phyloP scores from a whole-genome alignment of 2,113 vertebrate species.

The Nettapus auritus region DNA sequence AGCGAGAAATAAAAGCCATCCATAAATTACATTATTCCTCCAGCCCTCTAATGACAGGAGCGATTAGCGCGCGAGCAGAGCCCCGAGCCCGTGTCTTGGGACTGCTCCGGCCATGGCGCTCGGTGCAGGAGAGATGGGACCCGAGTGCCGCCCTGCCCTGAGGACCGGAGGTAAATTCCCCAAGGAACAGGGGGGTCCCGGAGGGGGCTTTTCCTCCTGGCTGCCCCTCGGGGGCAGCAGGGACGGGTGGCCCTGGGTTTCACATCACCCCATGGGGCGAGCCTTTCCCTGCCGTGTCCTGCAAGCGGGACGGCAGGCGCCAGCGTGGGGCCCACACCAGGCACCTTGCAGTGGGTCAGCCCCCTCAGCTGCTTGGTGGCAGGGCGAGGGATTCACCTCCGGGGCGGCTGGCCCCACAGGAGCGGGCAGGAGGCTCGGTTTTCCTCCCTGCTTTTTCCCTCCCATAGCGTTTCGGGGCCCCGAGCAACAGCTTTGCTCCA shows the following conservation, averaged over 20 bases:
- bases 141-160: neutral
- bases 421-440: neutral
- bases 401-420: neutral
- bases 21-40: conserved; percentile 49
- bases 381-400: neutral
- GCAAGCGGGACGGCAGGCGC: fast-evolving
- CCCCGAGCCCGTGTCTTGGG: neutral
- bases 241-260: neutral
- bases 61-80: neutral
- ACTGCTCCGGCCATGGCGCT: neutral
- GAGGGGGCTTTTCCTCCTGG: neutral
- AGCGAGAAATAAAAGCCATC: conserved; percentile 52
- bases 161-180: neutral
- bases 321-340: fast-evolving
- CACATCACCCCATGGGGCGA: fast-evolving
- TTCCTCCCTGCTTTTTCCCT: neutral
- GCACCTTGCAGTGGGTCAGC: neutral
- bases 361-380: neutral
- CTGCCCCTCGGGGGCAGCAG: neutral
- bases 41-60: conserved; percentile 25
- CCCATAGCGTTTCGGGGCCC: neutral
- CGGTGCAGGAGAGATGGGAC: neutral
- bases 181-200: neutral
- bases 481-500: neutral
- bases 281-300: fast-evolving